Conservation (phyloP, 2,797 vertebrate species). For the Salarias fasciatus region DNA sequence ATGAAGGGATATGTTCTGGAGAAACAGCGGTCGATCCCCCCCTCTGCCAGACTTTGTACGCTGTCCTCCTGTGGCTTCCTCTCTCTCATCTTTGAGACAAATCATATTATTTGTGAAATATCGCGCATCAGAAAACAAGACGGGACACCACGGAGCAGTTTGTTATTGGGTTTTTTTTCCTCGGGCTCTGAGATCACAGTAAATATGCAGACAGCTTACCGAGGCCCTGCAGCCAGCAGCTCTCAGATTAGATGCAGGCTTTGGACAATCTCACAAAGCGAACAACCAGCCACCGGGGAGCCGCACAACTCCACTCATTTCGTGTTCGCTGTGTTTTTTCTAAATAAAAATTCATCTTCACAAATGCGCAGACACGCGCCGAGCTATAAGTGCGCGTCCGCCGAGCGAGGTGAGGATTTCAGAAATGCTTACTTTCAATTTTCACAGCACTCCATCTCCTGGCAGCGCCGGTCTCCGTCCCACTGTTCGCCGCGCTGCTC, state of each 20-base stretch:
- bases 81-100: neutral
- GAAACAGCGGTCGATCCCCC: too few species aligned
- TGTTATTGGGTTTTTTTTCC: conserved; percentile 29
- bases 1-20: too few species aligned
- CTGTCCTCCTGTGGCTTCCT: too few species aligned
- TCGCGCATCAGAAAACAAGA: conserved; percentile 8
- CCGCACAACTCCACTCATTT: conserved; percentile 2
- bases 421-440: conserved; percentile 9
- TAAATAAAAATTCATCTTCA: conserved; percentile 19
- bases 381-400: conserved; percentile 1
- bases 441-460: neutral
- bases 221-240: conserved; percentile 35
- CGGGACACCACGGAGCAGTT: conserved; percentile 9
- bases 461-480: conserved; percentile 18
- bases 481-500: conserved; percentile 26
- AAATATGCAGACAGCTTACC: conserved; percentile 53
- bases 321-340: conserved; percentile 12
- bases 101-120: conserved; percentile 20
- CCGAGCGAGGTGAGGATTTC: conserved; percentile 1
- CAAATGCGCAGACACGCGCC: conserved; percentile 7
- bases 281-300: conserved; percentile 16
- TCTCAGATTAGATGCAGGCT: conserved; percentile 42
- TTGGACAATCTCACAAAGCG: conserved; percentile 36
- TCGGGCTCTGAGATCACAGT: conserved; percentile 31
- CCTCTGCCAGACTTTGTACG: too few species aligned